phyloP scores from a whole-genome alignment of 2,888 invertebrate genomes.

The Hipparchia semele region DNA sequence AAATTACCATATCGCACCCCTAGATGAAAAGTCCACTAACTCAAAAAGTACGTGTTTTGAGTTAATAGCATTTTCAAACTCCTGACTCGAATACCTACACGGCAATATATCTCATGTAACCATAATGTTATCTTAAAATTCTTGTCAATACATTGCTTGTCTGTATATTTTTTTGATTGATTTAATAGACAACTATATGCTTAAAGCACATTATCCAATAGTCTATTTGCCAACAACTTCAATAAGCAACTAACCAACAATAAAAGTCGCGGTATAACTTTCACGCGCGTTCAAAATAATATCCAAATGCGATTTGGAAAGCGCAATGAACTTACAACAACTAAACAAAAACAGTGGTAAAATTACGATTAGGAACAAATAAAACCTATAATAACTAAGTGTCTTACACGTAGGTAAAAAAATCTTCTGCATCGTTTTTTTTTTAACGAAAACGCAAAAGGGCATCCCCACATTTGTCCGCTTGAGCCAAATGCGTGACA shows the following conservation, averaged over 20 bases:
- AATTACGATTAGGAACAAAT: constrained; percentile 28
- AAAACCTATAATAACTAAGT: constrained; percentile 27
- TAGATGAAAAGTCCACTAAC: no score
- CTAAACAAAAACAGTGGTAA: constrained; percentile 4
- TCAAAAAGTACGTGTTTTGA: no score
- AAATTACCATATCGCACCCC: constrained; percentile 1
- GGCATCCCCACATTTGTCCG: no score
- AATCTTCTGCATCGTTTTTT: constrained; percentile 38
- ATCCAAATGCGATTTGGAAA: constrained; percentile 8
- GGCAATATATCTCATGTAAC: no score
- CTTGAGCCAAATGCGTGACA: no score
- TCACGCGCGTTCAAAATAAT: background rate
- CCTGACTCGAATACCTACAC: no score
- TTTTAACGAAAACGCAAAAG: background rate
- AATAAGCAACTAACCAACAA: background rate
- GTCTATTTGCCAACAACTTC: background rate
- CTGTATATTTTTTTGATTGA: no score
- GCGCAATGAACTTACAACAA: background rate
- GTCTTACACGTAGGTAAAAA: constrained; percentile 35
- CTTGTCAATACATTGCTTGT: no score
- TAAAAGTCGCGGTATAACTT: constrained; percentile 2
- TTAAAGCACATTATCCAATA: background rate
- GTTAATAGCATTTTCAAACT: no score
- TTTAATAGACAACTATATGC: background rate
- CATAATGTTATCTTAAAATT: background rate